Evolutionary conservation across 2,797 vertebrate genomes (phyloP).

Genomic region (Pitangus sulphuratus): DNA sequence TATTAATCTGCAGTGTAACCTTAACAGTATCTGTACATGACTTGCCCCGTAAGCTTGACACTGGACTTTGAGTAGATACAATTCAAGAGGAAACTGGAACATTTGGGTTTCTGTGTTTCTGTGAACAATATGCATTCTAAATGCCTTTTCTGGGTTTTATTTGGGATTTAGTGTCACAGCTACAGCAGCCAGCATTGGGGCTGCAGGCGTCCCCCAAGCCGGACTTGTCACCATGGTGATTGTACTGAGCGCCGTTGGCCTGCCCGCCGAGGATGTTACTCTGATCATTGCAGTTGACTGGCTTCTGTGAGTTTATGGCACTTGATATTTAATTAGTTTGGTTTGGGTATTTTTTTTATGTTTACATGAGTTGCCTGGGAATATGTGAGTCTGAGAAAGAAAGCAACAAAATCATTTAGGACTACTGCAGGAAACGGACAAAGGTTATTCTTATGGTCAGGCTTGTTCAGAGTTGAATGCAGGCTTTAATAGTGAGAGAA

Average conservation of each 20-base stretch:
- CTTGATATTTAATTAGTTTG: background rate
- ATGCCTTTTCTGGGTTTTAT: constrained; percentile 16
- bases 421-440: background rate
- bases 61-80: background rate
- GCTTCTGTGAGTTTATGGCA: constrained; percentile 91
- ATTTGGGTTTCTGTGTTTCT: background rate
- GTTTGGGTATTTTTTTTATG: background rate
- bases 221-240: constrained; percentile 99
- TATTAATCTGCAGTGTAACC: background rate
- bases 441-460: background rate
- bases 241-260: constrained; percentile 92
- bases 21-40: background rate
- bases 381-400: background rate
- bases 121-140: background rate
- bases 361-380: background rate
- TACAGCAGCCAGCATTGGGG: constrained; percentile 94
- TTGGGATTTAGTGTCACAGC: constrained; percentile 88
- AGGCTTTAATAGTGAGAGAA: background rate
- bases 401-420: background rate
- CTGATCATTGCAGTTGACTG: constrained; percentile 98
- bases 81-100: background rate
- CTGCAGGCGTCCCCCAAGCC: constrained; percentile 94
- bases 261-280: constrained; percentile 93
- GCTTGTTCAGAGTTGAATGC: background rate
- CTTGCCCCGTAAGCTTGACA: background rate